These are phyloP conservation scores for Arion vulgaris DNA, from an alignment of 1,140 invertebrate genomes.

Conservation along the genomic window DNA sequence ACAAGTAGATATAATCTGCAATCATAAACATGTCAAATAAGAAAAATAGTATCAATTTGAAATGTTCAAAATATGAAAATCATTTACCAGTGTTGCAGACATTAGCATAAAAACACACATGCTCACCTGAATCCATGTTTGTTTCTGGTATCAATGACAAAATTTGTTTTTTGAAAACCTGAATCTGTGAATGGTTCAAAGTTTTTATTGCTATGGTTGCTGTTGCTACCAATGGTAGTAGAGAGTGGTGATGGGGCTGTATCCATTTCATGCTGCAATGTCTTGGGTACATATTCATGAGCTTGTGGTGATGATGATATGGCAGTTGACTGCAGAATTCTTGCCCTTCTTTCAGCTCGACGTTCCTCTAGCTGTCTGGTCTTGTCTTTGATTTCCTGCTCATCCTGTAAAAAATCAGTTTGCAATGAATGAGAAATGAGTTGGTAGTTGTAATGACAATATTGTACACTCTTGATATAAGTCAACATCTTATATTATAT, in stretches of 20 bases:
- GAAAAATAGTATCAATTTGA: too few relatives aligned
- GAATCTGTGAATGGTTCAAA: background rate
- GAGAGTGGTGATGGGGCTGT: background rate
- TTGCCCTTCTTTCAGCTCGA: conserved; percentile 39
- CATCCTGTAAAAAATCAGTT: background rate
- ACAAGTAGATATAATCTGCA: too few relatives aligned
- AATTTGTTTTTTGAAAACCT: background rate
- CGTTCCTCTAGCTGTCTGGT: conserved; percentile 48
- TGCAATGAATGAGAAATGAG: too few relatives aligned
- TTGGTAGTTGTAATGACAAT: too few relatives aligned
- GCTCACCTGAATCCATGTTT: conserved; percentile 22
- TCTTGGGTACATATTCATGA: background rate
- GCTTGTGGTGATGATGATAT: background rate
- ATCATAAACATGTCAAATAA: too few relatives aligned
- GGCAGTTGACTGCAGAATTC: conserved; percentile 83
- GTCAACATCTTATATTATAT: too few relatives aligned
- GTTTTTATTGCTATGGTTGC: background rate
- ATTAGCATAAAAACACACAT: too few relatives aligned
- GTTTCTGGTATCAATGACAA: conserved; percentile 61
- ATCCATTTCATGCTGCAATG: background rate
- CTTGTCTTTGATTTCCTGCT: conserved; percentile 49
- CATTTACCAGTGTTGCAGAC: too few relatives aligned
- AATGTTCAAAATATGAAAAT: too few relatives aligned
- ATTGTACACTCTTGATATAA: too few relatives aligned
- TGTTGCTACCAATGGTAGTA: background rate